Evolutionary conservation across 2,797 vertebrate genomes (phyloP).

Genomic region (Picus viridis): DNA sequence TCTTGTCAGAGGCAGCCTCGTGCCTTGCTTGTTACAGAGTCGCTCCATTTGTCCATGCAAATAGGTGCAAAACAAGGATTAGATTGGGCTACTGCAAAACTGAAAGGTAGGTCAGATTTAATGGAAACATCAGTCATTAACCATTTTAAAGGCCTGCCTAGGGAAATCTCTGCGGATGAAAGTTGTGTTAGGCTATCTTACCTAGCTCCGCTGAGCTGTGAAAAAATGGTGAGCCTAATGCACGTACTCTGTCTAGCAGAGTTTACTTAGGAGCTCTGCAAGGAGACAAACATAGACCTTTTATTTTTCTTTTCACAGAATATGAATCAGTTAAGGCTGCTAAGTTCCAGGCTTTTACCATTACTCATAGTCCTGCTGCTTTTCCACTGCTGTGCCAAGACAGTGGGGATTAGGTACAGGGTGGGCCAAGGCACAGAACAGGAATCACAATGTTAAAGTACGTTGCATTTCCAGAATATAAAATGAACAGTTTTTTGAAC

Average conservation of each 20-base stretch:
- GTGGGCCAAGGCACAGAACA: slow-evolving; percentile 1
- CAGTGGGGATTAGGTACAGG: not conserved
- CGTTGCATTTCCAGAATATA: slow-evolving; percentile 11
- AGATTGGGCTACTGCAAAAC: slow-evolving; percentile 54
- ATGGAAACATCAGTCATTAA: slow-evolving; percentile 78
- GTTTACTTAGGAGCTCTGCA: slow-evolving; percentile 24
- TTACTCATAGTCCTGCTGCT: slow-evolving; percentile 16
- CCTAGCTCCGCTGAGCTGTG: not conserved
- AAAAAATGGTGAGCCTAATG: not conserved
- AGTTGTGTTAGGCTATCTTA: slow-evolving; percentile 12
- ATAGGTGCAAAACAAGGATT: slow-evolving; percentile 65
- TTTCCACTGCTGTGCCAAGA: slow-evolving; percentile 13
- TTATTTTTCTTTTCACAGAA: slow-evolving; percentile 26
- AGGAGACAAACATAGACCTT: slow-evolving; percentile 28
- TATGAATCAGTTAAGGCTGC: slow-evolving; percentile 31
- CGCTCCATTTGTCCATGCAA: slow-evolving; percentile 70
- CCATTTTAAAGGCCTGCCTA: slow-evolving; percentile 71
- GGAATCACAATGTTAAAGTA: not conserved
- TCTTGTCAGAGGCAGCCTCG: slow-evolving; percentile 37
- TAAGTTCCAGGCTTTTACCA: slow-evolving; percentile 43
- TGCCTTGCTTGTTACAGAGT: slow-evolving; percentile 24
- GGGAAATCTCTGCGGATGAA: slow-evolving; percentile 55
- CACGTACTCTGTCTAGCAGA: not conserved
- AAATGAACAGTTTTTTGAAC: slow-evolving; percentile 24
- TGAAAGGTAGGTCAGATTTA: slow-evolving; percentile 74